Evolutionary conservation across 2,797 vertebrate species (phyloP).

Genomic region (Melanotaenia boesemani): DNA sequence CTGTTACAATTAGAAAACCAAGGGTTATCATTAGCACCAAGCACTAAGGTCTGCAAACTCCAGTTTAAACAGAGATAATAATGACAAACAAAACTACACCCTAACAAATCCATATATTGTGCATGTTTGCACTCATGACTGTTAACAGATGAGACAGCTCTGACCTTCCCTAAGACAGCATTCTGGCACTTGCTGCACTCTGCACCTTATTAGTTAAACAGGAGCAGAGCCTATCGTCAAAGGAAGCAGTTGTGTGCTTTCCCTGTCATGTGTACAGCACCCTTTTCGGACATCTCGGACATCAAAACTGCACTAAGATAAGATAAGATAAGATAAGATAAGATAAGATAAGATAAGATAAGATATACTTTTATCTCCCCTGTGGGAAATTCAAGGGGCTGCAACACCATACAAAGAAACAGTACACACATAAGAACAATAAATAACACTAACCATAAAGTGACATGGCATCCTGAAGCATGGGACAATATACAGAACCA

Average conservation of each 20-base stretch:
- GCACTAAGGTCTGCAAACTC: background rate
- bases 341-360: no score
- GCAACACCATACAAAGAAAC: no score
- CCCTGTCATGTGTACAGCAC: background rate
- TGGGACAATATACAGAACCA: no score
- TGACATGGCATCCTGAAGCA: no score
- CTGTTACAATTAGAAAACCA: background rate
- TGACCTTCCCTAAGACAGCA: constrained; percentile 67
- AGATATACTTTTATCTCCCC: no score
- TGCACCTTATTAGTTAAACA: constrained; percentile 24
- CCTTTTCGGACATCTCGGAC: no score
- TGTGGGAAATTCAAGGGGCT: no score
- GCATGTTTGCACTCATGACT: background rate
- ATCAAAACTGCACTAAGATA: no score
- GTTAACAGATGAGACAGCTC: constrained; percentile 40
- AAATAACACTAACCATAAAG: no score
- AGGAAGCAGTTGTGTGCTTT: background rate
- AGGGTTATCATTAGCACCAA: background rate
- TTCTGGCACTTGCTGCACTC: constrained; percentile 16
- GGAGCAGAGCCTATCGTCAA: constrained; percentile 6
- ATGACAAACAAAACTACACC: constrained; percentile 3
- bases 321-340: no score
- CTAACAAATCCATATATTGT: constrained; percentile 3
- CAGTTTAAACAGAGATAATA: background rate
- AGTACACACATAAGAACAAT: no score